Base-by-base conservation (phyloP, 2,797 vertebrate genomes). In the Mus minutoides region DNA sequence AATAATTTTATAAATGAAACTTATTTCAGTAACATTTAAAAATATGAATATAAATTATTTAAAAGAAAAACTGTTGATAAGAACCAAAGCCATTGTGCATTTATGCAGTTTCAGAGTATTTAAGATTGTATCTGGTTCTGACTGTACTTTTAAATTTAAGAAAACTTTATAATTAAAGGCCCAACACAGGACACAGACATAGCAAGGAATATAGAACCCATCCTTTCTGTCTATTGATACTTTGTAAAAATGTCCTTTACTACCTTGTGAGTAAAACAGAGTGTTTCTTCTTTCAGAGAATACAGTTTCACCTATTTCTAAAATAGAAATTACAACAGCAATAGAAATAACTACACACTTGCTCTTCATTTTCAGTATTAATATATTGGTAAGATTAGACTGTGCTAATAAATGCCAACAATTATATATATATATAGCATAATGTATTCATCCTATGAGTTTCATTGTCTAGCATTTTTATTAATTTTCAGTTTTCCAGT, bases 81-180 rank as follows among this genome's bases (percentile, higher is more conserved):
- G 16, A 75, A 26, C 46, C 12, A 84, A 84, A 31, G n/a, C 7
- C 76, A 13, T 71, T 87, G 6, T 69, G 24, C 6, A 40, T 4
- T 56, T 87, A 24, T 79, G n/a, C 2, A 90, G 1, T 37, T 24
- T 75, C 13, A 82, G 5, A 87, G 29, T 56, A 78, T 62, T 94
- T 95, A 94, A 91, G 7, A 37, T 75, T 34, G 54, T 0, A 31
- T 71, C 77, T 22, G 49, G 13, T 43, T 75, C 49, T 89, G 22
- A 94, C 29, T 84, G 22, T 19, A 34, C 40, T 86, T 95, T 79
- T 79, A 76, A 80, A 93, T 77, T 92, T 77, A 88, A 84, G 6
- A 88, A 80, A 37, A 60, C 24, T 80, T 62, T 80, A 92, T 73
- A 90, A 90, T 6, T 2, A 58, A 94, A 76, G 34, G 3, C 6